Evolutionary conservation across 2,888 invertebrate genomes (phyloP).

Genomic region (Lasioglossum lativentre): DNA sequence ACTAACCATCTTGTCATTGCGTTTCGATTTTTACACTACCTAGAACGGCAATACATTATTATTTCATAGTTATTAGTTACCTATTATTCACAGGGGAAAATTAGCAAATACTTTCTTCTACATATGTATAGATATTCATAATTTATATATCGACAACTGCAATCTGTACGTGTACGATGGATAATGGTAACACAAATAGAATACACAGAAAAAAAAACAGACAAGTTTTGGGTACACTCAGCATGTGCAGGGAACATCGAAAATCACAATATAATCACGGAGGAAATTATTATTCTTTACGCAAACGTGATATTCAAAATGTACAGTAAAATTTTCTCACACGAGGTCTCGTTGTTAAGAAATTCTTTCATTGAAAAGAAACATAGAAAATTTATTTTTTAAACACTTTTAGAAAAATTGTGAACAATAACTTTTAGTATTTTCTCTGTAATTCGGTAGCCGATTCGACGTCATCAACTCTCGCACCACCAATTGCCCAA

Average conservation of each 20-base stretch:
- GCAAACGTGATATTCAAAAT: background rate
- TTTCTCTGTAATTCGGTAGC: too few species aligned
- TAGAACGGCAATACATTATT: background rate
- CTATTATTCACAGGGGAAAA: background rate
- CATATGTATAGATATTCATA: background rate
- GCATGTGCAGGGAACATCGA: background rate
- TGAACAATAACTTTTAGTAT: too few species aligned
- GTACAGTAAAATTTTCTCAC: background rate
- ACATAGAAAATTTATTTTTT: background rate
- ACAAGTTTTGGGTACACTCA: background rate
- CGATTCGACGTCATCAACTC: too few species aligned
- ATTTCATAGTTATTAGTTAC: background rate
- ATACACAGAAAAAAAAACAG: background rate
- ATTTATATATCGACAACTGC: background rate
- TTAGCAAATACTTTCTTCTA: background rate
- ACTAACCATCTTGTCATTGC: constrained; percentile 88
- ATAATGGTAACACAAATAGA: constrained; percentile 1
- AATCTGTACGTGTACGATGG: background rate
- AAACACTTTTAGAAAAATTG: too few species aligned
- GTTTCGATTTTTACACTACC: constrained; percentile 69
- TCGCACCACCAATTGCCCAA: too few species aligned
- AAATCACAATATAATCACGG: background rate
- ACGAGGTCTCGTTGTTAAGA: background rate
- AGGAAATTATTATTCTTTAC: background rate
- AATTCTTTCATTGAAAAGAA: too few species aligned